Evolutionary conservation across 2,797 vertebrate genomes (phyloP).

Genomic region (Halcyon leucocephala): DNA sequence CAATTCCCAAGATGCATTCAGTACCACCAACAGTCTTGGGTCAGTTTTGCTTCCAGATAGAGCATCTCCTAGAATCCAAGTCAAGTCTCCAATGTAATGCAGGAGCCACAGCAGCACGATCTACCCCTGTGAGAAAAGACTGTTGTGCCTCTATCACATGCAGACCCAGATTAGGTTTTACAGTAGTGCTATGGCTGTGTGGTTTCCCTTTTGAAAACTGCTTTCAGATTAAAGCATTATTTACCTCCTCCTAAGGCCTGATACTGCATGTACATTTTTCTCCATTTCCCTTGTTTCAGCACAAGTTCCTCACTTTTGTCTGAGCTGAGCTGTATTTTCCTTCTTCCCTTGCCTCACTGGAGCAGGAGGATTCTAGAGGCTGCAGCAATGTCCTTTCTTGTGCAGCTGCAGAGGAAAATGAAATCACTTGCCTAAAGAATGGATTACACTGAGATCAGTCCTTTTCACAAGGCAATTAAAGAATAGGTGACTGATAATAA

Average conservation of each 20-base stretch:
- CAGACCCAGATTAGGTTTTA: rapidly evolving
- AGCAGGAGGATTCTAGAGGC: neutral
- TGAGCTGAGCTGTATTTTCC: rapidly evolving
- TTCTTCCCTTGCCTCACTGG: rapidly evolving
- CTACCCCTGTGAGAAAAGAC: neutral
- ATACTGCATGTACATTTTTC: neutral
- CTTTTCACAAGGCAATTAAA: neutral
- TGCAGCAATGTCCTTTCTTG: rapidly evolving
- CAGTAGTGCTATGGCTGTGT: neutral
- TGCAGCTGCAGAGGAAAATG: neutral
- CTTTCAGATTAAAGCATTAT: neutral
- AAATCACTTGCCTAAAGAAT: rapidly evolving
- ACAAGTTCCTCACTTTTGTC: neutral
- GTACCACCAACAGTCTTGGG: neutral
- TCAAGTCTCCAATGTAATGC: rapidly evolving
- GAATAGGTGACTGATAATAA: neutral
- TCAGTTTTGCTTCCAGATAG: neutral
- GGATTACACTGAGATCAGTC: neutral
- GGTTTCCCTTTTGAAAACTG: neutral
- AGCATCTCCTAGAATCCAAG: neutral
- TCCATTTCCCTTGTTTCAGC: rapidly evolving
- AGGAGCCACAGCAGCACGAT: neutral
- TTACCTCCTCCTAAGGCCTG: neutral
- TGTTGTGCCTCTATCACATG: rapidly evolving
- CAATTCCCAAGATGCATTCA: neutral